Percentiles rank a stretch among this genome's conserved stretches.
Evolutionary conservation across 2,888 invertebrate genomes (phyloP).

Genomic region (Calliscelio sp.): DNA sequence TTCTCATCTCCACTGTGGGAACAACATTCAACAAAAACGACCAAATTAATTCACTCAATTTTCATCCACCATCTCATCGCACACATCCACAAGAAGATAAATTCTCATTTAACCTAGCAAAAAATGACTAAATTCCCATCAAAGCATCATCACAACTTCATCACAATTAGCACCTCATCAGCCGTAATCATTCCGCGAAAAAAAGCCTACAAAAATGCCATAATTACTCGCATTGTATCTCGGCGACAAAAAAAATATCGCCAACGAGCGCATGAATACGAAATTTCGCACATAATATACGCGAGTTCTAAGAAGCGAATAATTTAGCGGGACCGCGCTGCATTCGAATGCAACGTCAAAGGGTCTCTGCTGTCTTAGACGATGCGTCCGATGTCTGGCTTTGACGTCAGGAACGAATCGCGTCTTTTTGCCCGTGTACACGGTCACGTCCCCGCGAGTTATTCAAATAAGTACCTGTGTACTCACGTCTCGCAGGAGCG

Average conservation of each 20-base stretch:
- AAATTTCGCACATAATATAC: slow-evolving; percentile 47
- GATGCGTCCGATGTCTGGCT: slow-evolving; percentile 36
- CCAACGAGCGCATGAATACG: slow-evolving; percentile 31
- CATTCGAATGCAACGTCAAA: slow-evolving; percentile 59
- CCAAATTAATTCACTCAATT: too few relatives aligned
- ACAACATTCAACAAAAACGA: too few relatives aligned
- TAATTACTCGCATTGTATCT: slow-evolving; percentile 25
- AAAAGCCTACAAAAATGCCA: background rate
- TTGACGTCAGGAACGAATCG: slow-evolving; percentile 41
- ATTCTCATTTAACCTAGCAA: background rate
- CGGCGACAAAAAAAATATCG: background rate
- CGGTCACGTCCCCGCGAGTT: slow-evolving; percentile 72
- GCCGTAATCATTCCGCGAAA: background rate
- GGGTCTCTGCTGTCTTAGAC: slow-evolving; percentile 44
- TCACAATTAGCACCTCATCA: slow-evolving; percentile 26
- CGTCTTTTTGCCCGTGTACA: slow-evolving; percentile 21
- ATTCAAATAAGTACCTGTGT: slow-evolving; percentile 75
- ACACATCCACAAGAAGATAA: too few relatives aligned
- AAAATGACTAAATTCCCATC: background rate
- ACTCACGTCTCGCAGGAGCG: slow-evolving; percentile 66
- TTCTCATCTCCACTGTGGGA: too few relatives aligned
- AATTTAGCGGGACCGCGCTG: slow-evolving; percentile 40
- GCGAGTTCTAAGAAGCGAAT: slow-evolving; percentile 55
- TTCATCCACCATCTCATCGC: too few relatives aligned
- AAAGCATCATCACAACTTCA: background rate